Conservation (phyloP, 2,888 invertebrate species). For the Eupeodes luniger region DNA sequence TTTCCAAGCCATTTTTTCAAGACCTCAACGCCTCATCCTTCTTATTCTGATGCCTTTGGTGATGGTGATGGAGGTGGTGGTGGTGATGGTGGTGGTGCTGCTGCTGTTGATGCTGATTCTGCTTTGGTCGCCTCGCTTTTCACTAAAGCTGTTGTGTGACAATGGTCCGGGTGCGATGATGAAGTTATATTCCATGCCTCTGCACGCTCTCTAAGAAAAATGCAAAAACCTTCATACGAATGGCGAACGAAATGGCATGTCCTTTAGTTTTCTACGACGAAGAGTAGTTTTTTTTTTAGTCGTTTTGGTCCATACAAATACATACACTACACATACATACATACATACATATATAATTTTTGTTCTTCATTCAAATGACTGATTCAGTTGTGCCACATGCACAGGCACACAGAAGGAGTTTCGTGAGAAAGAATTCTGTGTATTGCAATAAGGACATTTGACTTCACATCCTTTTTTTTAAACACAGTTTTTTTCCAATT, state of each 20-base stretch:
- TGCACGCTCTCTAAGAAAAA: slow-evolving; percentile 63
- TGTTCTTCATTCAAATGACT: slow-evolving; percentile 67
- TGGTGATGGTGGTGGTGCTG: slow-evolving; percentile 8
- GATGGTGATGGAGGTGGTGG: not conserved
- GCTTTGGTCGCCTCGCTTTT: slow-evolving; percentile 29
- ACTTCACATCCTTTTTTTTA: slow-evolving; percentile 72
- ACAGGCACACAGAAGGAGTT: slow-evolving; percentile 73
- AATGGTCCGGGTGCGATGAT: slow-evolving; percentile 75
- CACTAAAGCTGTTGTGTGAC: slow-evolving; percentile 72
- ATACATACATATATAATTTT: slow-evolving; percentile 19
- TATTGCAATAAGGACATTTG: slow-evolving; percentile 75
- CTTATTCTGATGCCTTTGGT: slow-evolving; percentile 8
- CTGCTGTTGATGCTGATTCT: slow-evolving; percentile 4
- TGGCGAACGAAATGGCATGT: slow-evolving; percentile 74
- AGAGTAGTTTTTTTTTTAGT: slow-evolving; percentile 60
- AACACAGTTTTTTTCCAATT: slow-evolving; percentile 47
- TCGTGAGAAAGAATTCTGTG: slow-evolving; percentile 66
- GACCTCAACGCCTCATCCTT: slow-evolving; percentile 22
- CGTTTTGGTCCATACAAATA: slow-evolving; percentile 55
- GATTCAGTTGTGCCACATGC: slow-evolving; percentile 75
- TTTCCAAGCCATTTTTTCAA: slow-evolving; percentile 60
- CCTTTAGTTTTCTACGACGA: slow-evolving; percentile 72
- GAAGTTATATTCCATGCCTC: slow-evolving; percentile 73
- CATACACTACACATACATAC: not conserved
- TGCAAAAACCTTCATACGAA: slow-evolving; percentile 72